These are phyloP conservation scores for Nestor notabilis DNA, from an alignment of 2,113 vertebrate genomes.

Conservation along the genomic window DNA sequence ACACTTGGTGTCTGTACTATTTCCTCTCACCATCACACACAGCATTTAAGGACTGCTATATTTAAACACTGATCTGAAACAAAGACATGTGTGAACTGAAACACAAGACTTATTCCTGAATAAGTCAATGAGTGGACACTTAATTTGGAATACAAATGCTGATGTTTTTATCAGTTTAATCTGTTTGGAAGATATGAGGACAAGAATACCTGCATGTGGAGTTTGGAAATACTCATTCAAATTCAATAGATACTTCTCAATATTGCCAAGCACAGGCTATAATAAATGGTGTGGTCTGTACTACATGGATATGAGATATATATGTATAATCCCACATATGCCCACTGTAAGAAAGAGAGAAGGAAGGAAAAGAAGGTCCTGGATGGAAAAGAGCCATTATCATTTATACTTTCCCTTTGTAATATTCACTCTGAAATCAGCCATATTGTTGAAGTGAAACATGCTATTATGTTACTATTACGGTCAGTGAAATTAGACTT, in stretches of 20 bases:
- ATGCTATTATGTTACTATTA: neutral
- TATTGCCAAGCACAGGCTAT: neutral
- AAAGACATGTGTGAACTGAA: neutral
- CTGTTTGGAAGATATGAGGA: neutral
- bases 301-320: neutral
- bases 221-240: neutral
- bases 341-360: neutral
- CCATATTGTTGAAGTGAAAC: neutral
- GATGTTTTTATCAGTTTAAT: neutral
- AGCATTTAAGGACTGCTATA: neutral
- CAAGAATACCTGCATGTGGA: neutral
- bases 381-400: neutral
- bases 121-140: neutral
- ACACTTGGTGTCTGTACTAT: neutral
- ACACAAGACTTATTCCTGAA: neutral
- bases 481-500: neutral
- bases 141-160: neutral
- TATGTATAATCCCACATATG: neutral
- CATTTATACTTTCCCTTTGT: neutral
- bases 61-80: neutral
- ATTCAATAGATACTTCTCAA: neutral
- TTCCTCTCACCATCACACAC: neutral
- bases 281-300: neutral
- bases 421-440: neutral
- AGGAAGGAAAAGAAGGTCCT: rapidly evolving